phyloP scores from a whole-genome alignment of 1,140 invertebrate species.

The Eufriesea mexicana region DNA sequence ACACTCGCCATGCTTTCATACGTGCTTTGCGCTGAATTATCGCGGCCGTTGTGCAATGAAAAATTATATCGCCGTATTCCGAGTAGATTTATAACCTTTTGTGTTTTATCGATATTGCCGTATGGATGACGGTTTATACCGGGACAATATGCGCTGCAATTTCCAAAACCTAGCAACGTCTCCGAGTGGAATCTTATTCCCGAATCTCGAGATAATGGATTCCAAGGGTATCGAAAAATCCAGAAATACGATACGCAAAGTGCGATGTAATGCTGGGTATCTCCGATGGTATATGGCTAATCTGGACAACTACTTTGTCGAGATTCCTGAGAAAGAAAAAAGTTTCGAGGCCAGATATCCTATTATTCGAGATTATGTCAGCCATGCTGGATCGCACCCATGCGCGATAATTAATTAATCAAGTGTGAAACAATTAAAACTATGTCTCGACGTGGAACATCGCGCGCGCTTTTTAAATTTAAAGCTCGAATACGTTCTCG shows the following conservation, averaged over 20 bases:
- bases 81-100: slow-evolving; percentile 38
- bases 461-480: too few relatives aligned
- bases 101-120: slow-evolving; percentile 12
- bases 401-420: too few relatives aligned
- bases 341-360: neutral
- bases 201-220: neutral
- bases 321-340: neutral
- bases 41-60: slow-evolving; percentile 23
- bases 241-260: neutral
- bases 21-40: slow-evolving; percentile 12
- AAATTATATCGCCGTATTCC: slow-evolving; percentile 24
- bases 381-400: too few relatives aligned
- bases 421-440: too few relatives aligned
- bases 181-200: neutral
- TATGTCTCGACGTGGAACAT: too few relatives aligned
- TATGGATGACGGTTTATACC: slow-evolving; percentile 6
- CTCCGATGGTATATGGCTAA: too few relatives aligned
- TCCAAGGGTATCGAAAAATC: neutral
- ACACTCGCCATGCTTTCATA: neutral
- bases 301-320: too few relatives aligned
- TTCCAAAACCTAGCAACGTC: neutral
- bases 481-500: too few relatives aligned
- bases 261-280: too few relatives aligned
- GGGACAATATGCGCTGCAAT: slow-evolving; percentile 1
- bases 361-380: neutral